Base-by-base conservation (phyloP, 2,113 vertebrate genomes). In the Leucopsar rothschildi region DNA sequence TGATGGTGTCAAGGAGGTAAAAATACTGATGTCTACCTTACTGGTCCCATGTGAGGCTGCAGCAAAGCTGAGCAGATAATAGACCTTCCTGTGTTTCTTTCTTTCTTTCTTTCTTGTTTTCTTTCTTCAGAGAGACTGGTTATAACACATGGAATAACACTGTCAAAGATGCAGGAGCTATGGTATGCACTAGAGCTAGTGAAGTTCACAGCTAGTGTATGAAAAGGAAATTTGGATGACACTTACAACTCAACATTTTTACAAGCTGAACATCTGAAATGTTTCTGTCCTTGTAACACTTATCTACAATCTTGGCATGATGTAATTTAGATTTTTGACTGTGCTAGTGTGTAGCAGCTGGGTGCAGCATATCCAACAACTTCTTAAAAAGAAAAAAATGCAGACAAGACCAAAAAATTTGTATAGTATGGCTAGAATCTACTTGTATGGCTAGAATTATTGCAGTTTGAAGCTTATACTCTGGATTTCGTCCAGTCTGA, bases 41-140 rank as follows among this genome's bases (percentile, higher is more conserved):
- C 11, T 3, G 2, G 15, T 61, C 20, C 78, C 37, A 9, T 2
- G 0, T 68, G 33, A 73, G n/a, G 21, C 21, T 88, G 49, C 33
- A 28, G 47, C 15, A 42, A 17, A 57, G 37, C 40, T 86, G 55
- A 77, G 24, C n/a, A 44, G 53, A 6, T 60, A 84, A 77, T 2
- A 49, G 25, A 49, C 42, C 23, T 27, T 45, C 8, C 29, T 53
- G 29, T 6, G 16, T 50, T 47, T 11, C 14, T 42, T 15, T 11
- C 27, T 40, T n/a, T 4, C 53, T 16, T 12, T 0, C 31, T 8
- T 11, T 2, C 22, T 64, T 44, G 6, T 39, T 64, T 42, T 1
- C 53, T 75, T 37, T 17, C 17, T 27, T 11, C 28, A 56, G 71
- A 28, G 60, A 19, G 27, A 66, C 25, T 21, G 78, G 24, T 37